A percentile compares a stretch with the other conserved stretches of the same genome.
phyloP scores from a whole-genome alignment of 2,797 vertebrate species.

The Simalia tracyae region DNA sequence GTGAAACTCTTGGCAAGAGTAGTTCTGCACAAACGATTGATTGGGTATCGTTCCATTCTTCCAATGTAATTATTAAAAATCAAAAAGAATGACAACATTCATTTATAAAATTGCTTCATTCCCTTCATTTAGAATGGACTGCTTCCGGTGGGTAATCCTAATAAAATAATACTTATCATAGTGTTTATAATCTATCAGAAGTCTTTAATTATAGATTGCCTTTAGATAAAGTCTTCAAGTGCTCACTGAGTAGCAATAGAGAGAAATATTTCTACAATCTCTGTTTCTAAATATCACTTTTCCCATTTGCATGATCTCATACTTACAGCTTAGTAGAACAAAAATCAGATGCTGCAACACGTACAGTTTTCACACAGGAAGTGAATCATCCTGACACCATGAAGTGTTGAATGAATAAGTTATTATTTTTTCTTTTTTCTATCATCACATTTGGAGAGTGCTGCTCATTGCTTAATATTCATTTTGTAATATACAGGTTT shows the following conservation, averaged over 20 bases:
- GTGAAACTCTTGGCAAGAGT: not conserved
- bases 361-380: not conserved
- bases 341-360: conserved; percentile 15
- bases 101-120: not conserved
- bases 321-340: not conserved
- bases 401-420: conserved; percentile 15
- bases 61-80: too few species aligned
- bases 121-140: not conserved
- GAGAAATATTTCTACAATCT: not conserved
- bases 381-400: conserved; percentile 28
- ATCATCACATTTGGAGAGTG: not conserved
- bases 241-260: not conserved
- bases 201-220: not conserved
- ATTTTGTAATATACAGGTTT: not conserved
- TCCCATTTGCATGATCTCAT: conserved; percentile 9
- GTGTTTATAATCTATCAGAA: not conserved
- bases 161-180: not conserved
- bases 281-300: not conserved
- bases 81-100: too few species aligned
- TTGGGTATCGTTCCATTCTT: not conserved
- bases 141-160: not conserved
- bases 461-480: conserved; percentile 13
- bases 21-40: not conserved
- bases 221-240: not conserved
- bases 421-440: not conserved